Evolutionary conservation across 2,113 vertebrate species (phyloP).

Genomic region (Terrapene triunguis): DNA sequence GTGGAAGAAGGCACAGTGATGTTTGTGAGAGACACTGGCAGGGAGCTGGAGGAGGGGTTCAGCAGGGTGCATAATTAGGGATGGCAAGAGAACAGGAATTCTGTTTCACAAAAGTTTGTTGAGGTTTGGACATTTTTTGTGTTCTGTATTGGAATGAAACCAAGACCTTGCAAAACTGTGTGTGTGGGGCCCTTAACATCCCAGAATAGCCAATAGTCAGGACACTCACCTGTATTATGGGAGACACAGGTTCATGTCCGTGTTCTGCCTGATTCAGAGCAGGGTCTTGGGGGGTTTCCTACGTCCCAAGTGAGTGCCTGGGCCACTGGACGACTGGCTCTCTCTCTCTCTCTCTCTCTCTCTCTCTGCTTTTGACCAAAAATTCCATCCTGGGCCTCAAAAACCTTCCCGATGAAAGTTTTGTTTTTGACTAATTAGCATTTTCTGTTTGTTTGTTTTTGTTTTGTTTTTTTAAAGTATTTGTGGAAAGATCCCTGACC

Average conservation of each 20-base stretch:
- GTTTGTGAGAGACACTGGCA: neutral
- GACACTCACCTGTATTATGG: too few relatives aligned
- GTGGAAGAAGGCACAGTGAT: accelerated
- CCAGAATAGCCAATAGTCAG: too few relatives aligned
- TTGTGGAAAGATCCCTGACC: neutral
- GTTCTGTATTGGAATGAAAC: neutral
- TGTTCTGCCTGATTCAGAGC: neutral
- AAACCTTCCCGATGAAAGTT: neutral
- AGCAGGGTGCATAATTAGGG: neutral
- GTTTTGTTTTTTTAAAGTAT: neutral
- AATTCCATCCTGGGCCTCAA: neutral
- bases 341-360: too few relatives aligned
- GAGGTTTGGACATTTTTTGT: neutral
- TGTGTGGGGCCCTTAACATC: too few relatives aligned
- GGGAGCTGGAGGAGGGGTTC: neutral
- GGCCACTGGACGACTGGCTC: too few relatives aligned
- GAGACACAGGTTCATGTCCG: neutral
- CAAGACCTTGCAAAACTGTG: neutral
- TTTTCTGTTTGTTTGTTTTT: neutral
- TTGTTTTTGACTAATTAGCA: neutral
- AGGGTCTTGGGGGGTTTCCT: neutral
- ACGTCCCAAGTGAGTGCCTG: neutral
- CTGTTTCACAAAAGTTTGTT: neutral
- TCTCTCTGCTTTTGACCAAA: neutral
- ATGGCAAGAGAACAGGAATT: neutral